A percentile compares a stretch with the other conserved stretches of the same genome.
These are phyloP conservation scores for Epinotia nisella DNA, from an alignment of 2,888 invertebrate genomes.

Conservation along the genomic window DNA sequence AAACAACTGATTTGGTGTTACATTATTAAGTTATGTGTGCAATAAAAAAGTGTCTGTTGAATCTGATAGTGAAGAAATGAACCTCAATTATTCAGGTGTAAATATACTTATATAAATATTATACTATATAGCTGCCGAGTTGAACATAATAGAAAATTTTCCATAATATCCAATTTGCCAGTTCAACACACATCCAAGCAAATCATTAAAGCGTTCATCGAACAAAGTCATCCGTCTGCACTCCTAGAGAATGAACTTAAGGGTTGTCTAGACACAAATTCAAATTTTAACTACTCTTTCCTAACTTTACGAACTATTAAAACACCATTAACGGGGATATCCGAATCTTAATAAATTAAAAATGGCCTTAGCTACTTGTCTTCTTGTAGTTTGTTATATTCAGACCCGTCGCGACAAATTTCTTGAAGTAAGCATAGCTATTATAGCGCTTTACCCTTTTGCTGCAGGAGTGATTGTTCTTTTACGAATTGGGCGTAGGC, in stretches of 20 bases:
- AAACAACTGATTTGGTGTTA: neutral
- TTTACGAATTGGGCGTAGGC: no score
- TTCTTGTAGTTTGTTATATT: neutral
- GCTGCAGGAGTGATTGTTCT: no score
- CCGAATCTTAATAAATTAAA: neutral
- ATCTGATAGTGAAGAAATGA: neutral
- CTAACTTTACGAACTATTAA: slow-evolving; percentile 30
- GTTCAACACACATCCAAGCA: slow-evolving; percentile 35
- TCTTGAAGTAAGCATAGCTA: neutral
- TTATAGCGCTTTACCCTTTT: no score
- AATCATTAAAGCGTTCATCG: slow-evolving; percentile 37
- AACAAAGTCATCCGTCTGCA: slow-evolving; percentile 26
- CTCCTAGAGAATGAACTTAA: slow-evolving; percentile 16
- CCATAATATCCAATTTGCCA: slow-evolving; percentile 37
- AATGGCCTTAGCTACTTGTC: neutral
- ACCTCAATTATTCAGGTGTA: neutral
- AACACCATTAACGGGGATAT: slow-evolving; percentile 14
- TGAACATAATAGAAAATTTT: slow-evolving; percentile 23
- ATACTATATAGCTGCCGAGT: neutral
- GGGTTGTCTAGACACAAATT: slow-evolving; percentile 41
- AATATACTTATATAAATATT: neutral
- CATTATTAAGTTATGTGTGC: neutral
- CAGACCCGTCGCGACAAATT: neutral
- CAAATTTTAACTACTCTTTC: slow-evolving; percentile 30
- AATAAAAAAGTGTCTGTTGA: neutral